phyloP scores from a whole-genome alignment of 1,140 invertebrate species.

The Portunus trituberculatus region DNA sequence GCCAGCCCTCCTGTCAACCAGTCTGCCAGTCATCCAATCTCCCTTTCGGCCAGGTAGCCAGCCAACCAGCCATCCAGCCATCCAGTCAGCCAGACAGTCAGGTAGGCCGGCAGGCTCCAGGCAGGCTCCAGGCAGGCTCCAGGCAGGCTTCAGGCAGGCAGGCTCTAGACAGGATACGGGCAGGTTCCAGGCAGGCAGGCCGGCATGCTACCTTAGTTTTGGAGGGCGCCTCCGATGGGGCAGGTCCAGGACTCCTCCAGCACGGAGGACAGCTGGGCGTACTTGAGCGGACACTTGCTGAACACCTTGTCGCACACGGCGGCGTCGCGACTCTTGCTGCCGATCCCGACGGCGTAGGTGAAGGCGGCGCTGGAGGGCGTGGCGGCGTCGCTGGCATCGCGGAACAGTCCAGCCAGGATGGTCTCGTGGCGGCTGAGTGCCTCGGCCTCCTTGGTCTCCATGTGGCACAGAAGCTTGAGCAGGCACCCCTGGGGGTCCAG shows the following conservation, averaged over 20 bases:
- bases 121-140: background rate
- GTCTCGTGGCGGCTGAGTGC: slow-evolving; percentile 17
- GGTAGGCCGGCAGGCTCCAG: background rate
- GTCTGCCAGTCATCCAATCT: too few relatives aligned
- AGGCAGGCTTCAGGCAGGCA: too few relatives aligned
- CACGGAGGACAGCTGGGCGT: background rate
- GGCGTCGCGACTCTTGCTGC: slow-evolving; percentile 31
- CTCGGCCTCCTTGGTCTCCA: slow-evolving; percentile 47
- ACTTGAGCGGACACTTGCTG: slow-evolving; percentile 33
- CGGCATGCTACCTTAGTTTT: too few relatives aligned
- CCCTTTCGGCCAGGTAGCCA: too few relatives aligned
- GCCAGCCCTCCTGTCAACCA: too few relatives aligned
- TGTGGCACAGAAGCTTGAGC: slow-evolving; percentile 61
- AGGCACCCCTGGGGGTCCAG: slow-evolving; percentile 59
- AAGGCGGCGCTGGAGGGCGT: slow-evolving; percentile 61
- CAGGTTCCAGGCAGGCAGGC: background rate
- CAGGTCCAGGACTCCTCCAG: slow-evolving; percentile 54
- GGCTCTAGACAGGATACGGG: background rate
- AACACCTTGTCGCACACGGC: slow-evolving; percentile 48
- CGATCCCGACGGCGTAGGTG: slow-evolving; percentile 53
- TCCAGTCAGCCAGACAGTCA: background rate
- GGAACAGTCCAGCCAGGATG: slow-evolving; percentile 52
- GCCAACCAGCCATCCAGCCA: background rate
- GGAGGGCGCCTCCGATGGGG: background rate
- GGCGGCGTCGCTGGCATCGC: background rate